Percentiles rank a stretch among this genome's conserved stretches.
Conservation (phyloP, 2,888 invertebrate species). For the Metallyticus violacea region DNA sequence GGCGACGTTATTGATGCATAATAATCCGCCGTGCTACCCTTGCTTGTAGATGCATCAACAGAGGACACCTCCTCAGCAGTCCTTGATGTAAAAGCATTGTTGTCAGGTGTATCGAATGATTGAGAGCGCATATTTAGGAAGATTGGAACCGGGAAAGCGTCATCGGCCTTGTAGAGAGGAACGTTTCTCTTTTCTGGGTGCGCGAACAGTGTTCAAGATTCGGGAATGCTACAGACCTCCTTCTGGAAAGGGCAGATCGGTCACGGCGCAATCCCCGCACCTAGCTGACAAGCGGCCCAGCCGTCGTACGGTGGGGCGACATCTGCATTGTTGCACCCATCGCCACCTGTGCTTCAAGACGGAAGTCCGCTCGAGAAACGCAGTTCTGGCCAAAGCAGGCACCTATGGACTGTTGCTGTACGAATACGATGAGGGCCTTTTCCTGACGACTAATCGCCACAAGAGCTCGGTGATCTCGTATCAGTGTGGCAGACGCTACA, state of each 20-base stretch:
- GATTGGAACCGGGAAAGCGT: background rate
- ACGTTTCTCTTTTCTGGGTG: background rate
- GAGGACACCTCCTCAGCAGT: background rate
- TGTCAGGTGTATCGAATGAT: background rate
- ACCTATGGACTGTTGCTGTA: background rate
- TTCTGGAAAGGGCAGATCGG: background rate
- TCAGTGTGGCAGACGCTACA: constrained; percentile 25
- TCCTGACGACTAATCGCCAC: background rate
- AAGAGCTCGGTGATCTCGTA: constrained; percentile 10
- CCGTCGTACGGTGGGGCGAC: constrained; percentile 38
- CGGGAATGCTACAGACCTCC: constrained; percentile 3
- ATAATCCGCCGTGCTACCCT: background rate
- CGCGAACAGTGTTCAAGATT: background rate
- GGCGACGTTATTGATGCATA: background rate
- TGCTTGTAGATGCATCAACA: background rate
- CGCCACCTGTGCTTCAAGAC: background rate
- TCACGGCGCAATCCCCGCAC: background rate
- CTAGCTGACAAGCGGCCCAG: constrained; percentile 48
- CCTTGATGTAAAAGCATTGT: background rate
- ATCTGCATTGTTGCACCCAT: no score
- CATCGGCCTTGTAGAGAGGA: background rate
- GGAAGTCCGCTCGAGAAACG: background rate
- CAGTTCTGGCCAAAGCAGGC: background rate
- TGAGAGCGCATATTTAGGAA: background rate
- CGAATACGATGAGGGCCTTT: background rate